Evolutionary conservation across 1,140 invertebrate species (phyloP), one percentile per base, ranked within the genome.

Genomic region (Brachionus calyciflorus): DNA sequence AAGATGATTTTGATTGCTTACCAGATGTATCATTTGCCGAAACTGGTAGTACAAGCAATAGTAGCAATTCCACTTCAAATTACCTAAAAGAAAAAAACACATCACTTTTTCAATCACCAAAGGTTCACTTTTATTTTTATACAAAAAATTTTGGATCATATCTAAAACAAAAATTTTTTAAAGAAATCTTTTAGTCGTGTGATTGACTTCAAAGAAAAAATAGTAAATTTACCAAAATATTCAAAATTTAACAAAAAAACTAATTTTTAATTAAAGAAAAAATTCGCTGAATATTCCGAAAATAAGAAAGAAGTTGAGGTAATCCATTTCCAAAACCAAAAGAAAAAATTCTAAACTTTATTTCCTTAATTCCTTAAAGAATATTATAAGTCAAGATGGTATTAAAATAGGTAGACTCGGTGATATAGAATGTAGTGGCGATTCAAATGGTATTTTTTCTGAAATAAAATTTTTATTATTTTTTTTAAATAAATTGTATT

Each of bases 241-340:
- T n/a, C n/a, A n/a, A n/a, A n/a, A n/a, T n/a, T n/a, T n/a, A n/a
- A n/a, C n/a, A n/a, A n/a, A n/a, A n/a, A n/a, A n/a, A n/a, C n/a
- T n/a, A n/a, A n/a, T n/a, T 65, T 65, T 44, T 24, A 26, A 65
- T 19, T 26, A 30, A n/a, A 65, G 60, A 65, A 65, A 65, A 37
- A 44, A 44, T 65, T 24, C 30, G 41, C 60, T 44, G 17, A 65
- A 44, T 65, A 65, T 44, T 17, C 37, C 4, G 60, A 65, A n/a
- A 65, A 65, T 26, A 65, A 65, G 26, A 41, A 44, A 44, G 40
- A 44, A 65, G 24, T 65, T 37, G 60, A 65, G 17, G 55, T 60
- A 60, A 37, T n/a, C n/a, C n/a, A n/a, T n/a, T n/a, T n/a, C n/a
- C n/a, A n/a, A n/a, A n/a, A n/a, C n/a, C n/a, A n/a, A n/a, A n/a